These are phyloP conservation scores for Myotis pilosus DNA, from an alignment of 2,797 vertebrate species.

Conservation along the genomic window DNA sequence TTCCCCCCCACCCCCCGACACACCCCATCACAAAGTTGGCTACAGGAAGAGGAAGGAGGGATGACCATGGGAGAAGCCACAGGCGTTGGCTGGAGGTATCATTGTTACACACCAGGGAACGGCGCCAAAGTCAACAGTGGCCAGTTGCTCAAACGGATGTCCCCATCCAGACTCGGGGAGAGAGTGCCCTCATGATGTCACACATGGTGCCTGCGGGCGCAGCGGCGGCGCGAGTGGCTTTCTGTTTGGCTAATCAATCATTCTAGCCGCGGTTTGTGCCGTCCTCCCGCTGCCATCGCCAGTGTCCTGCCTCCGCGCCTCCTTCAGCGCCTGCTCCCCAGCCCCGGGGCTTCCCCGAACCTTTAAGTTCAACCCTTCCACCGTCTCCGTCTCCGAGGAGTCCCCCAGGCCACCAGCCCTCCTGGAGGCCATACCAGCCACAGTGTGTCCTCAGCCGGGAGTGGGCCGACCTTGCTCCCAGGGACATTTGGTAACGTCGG, in stretches of 20 bases:
- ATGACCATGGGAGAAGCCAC: background rate
- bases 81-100: accelerated
- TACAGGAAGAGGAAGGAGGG: background rate
- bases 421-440: background rate
- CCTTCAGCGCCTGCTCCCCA: background rate
- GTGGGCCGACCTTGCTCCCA: too few relatives aligned
- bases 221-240: accelerated
- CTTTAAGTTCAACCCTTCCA: background rate
- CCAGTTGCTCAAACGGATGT: background rate
- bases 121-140: background rate
- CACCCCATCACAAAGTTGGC: background rate
- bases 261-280: accelerated
- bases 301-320: background rate
- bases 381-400: background rate
- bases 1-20: accelerated
- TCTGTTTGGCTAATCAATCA: too few relatives aligned
- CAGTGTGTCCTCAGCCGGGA: background rate
- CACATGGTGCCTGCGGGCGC: accelerated
- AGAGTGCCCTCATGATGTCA: background rate
- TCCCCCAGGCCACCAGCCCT: background rate
- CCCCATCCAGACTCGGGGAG: background rate
- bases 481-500: background rate
- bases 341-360: background rate
- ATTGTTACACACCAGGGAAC: background rate
- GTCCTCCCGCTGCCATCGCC: accelerated